These are phyloP conservation scores for Phrynosoma blainvillii DNA, from an alignment of 2,113 vertebrate genomes.

Conservation along the genomic window DNA sequence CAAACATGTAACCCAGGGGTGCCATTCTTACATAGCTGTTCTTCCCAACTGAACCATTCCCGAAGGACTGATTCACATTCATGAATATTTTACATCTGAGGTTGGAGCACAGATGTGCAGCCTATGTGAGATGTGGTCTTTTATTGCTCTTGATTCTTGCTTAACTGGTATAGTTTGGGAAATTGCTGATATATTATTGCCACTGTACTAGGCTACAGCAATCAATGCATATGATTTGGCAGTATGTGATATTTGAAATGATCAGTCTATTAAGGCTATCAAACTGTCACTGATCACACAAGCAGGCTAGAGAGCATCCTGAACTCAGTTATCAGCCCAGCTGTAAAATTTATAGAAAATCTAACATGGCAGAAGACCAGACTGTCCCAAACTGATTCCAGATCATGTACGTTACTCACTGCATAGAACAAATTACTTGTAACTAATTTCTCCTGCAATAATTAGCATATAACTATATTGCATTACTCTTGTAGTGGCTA, in stretches of 20 bases:
- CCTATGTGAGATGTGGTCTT: conserved; percentile 22
- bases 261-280: conserved; percentile 44
- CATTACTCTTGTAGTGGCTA: neutral
- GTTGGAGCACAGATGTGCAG: conserved; percentile 35
- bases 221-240: neutral
- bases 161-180: neutral
- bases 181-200: neutral
- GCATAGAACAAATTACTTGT: neutral
- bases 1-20: neutral
- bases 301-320: neutral
- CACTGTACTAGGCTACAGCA: neutral
- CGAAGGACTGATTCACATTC: neutral
- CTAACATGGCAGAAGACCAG: neutral
- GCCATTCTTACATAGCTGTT: neutral
- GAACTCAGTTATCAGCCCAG: neutral
- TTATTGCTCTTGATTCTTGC: conserved; percentile 21
- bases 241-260: conserved; percentile 42
- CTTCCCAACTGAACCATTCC: neutral
- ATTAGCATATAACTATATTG: neutral
- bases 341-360: neutral
- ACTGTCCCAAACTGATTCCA: neutral
- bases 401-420: neutral
- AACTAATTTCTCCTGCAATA: neutral
- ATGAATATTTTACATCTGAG: conserved; percentile 53
- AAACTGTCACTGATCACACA: neutral